Base-by-base conservation (phyloP, 2,113 vertebrate genomes). In the Eira barbara region DNA sequence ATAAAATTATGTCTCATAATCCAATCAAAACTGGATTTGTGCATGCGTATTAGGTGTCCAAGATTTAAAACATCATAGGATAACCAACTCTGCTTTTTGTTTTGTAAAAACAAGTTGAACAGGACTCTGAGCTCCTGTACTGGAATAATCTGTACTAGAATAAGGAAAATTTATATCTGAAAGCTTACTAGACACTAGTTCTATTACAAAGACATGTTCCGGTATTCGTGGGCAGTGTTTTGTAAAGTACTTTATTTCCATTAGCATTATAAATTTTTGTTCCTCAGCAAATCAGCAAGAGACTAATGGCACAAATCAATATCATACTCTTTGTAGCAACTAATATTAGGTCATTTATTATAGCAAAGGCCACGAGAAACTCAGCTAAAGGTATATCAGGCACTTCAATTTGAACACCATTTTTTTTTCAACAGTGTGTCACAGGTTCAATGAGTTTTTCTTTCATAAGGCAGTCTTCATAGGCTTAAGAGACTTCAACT, bases 261-360 rank as follows among this genome's bases (percentile, higher is more conserved):
- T 98, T 98, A 97, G 94, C 97, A 97, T 97, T 98, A 97, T 88
- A 97, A 95, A 95, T 95, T 97, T 98, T 95, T 95, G 95, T 98
- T 98, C 97, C 97, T 98, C 96, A 96, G 98, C 97, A 98, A 98
- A 98, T 98, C 97, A 97, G 95, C 96, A 96, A 97, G 91, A 98
- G 95, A 97, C 97, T 97, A 97, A 98, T 96, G 97, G 97, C 94
- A 98, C 76, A 98, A 97, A 98, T 98, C 98, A 98, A 97, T 98
- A 98, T n/a, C 73, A 89, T 96, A 92, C 87, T 97, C 91, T 97
- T 98, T 78, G 95, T 12, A 81, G 94, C 84, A 97, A 96, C 95
- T 81, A 97, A 97, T 95, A 98, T 74, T 95, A 92, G 95, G 95
- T 88, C 94, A 98, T 98, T 98, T 97, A 92, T 96, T 95, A 93